Conservation (phyloP, 2,888 invertebrate genomes). For the Epicampocera succincta region DNA sequence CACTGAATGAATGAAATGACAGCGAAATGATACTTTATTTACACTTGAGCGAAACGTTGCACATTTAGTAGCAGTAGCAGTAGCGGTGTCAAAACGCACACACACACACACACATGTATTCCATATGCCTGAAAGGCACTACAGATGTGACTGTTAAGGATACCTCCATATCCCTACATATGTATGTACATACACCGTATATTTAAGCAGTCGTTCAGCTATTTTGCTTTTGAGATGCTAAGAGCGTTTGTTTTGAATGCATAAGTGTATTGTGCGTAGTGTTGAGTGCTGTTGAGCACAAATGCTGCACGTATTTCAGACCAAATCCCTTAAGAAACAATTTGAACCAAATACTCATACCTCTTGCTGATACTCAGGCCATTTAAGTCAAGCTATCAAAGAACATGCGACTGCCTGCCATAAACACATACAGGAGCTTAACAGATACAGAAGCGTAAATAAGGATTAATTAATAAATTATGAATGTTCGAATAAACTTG, state of each 20-base stretch:
- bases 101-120: conserved; percentile 36
- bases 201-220: not conserved
- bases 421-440: not conserved
- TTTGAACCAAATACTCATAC: conserved; percentile 37
- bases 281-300: conserved; percentile 9
- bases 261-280: not conserved
- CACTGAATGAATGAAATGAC: conserved; percentile 62
- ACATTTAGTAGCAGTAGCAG: conserved; percentile 73
- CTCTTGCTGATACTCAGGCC: not conserved
- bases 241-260: not conserved
- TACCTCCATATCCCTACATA: not conserved
- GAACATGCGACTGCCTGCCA: not conserved
- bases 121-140: not conserved
- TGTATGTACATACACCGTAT: not conserved
- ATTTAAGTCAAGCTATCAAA: conserved; percentile 6
- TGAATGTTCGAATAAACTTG: conserved; percentile 10
- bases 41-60: conserved; percentile 78
- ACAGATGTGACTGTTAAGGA: not conserved
- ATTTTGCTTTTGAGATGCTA: not conserved
- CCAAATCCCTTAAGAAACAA: conserved; percentile 65
- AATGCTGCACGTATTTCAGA: conserved; percentile 58
- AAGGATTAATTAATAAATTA: conserved; percentile 38
- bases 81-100: conserved; percentile 42
- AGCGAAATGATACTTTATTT: conserved; percentile 74
- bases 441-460: conserved; percentile 13